Base-by-base conservation (phyloP, 2,797 vertebrate genomes). In the Apodemus agrarius region DNA sequence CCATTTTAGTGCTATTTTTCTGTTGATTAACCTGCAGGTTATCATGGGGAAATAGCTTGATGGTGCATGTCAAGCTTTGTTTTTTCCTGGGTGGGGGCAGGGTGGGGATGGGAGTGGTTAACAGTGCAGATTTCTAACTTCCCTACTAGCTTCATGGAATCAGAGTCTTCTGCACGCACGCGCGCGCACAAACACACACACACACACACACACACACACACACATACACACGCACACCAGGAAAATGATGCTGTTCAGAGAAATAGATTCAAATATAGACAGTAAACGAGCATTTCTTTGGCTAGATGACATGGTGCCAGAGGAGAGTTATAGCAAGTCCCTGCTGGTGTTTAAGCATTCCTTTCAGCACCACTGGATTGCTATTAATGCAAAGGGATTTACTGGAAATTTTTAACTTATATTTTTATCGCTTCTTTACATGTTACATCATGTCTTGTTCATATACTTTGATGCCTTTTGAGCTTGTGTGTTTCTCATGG, bases 11-110 rank as follows among this genome's bases (percentile, higher is more conserved):
- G n/a, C n/a, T n/a, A n/a, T n/a, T n/a, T n/a, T n/a, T n/a, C n/a
- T n/a, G n/a, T n/a, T n/a, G n/a, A n/a, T 97, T 96, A 97, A 95
- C 85, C 94, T 95, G 82, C n/a, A 90, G 89, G 76, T 90, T 96
- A 98, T 97, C 89, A 91, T 4, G 19, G 85, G 5, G 74, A 96
- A 97, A 97, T 88, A 96, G 72, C 52, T 90, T 69, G 91, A 94
- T 91, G 87, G 96, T 94, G 87, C 72, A 74, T 92, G 85, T 84
- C 88, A 97, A 95, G 31, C 61, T 79, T 89, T 93, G 43, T 89
- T 91, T 89, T 96, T 72, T 65, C 34, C 63, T 13, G 31, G 59
- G 49, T 54, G 1, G 87, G 90, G 74, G 43, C 1, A 59, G 69
- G 43, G 75, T 69, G 21, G 89, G 75, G 43, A 92, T 43, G 63